Evolutionary conservation across 2,888 invertebrate species (phyloP).

Genomic region (Oscheius sp.): DNA sequence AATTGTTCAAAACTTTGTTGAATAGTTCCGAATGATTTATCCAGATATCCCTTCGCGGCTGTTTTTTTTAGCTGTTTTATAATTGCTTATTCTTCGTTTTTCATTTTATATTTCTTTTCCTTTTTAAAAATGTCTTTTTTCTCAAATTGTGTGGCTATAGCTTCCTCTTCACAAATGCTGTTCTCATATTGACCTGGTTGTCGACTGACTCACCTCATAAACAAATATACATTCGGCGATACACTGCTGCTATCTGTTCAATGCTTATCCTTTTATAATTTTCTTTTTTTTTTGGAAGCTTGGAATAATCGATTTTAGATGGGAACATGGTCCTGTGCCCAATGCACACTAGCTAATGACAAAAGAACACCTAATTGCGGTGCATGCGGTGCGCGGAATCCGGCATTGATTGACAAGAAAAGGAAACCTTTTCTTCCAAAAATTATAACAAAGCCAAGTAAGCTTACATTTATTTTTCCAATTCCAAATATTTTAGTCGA

Average conservation of each 20-base stretch:
- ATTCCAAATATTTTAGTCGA: constrained; percentile 29
- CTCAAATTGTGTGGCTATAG: not conserved
- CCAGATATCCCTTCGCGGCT: no score
- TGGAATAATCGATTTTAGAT: constrained; percentile 16
- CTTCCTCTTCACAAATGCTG: constrained; percentile 4
- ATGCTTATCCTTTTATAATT: not conserved
- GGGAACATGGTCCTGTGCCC: constrained; percentile 44
- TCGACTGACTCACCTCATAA: constrained; percentile 16
- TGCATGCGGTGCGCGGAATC: constrained; percentile 47
- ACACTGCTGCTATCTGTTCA: constrained; percentile 2
- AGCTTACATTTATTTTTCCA: not conserved
- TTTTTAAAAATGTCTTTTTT: no score
- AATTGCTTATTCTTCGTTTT: no score
- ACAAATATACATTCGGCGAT: not conserved
- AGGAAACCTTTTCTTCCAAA: constrained; percentile 34
- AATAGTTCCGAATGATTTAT: no score
- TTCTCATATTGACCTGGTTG: constrained; percentile 7
- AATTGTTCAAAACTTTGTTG: no score
- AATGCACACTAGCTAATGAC: constrained; percentile 47
- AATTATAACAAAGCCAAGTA: constrained; percentile 38
- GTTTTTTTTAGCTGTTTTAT: no score
- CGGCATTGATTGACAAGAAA: constrained; percentile 17
- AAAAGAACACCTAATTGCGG: constrained; percentile 25
- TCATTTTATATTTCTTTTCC: no score
- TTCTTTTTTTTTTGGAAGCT: not conserved